phyloP scores from a whole-genome alignment of 2,113 vertebrate genomes.

The Gambusia affinis region DNA sequence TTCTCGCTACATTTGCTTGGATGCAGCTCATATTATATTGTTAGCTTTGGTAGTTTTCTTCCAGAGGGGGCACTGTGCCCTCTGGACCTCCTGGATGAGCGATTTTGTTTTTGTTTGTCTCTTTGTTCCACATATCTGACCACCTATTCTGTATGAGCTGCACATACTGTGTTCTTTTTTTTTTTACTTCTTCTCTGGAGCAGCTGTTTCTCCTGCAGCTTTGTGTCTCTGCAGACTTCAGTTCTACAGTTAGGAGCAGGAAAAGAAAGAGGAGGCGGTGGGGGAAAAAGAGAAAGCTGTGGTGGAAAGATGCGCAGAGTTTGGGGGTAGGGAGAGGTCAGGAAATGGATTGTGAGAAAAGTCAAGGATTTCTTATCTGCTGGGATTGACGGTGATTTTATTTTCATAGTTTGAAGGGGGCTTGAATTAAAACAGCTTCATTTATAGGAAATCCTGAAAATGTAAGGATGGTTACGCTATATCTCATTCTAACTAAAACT shows the following conservation, averaged over 20 bases:
- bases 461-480: background rate
- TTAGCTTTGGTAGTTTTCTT: slow-evolving; percentile 42
- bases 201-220: slow-evolving; percentile 76
- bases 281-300: slow-evolving; percentile 21
- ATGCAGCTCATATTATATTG: slow-evolving; percentile 55
- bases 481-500: too few relatives aligned
- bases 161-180: slow-evolving; percentile 29
- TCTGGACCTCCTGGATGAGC: slow-evolving; percentile 28
- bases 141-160: slow-evolving; percentile 36
- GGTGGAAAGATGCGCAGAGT: slow-evolving; percentile 30
- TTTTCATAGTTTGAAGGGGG: background rate
- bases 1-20: slow-evolving; percentile 63
- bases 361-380: slow-evolving; percentile 66
- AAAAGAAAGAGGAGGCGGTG: slow-evolving; percentile 16
- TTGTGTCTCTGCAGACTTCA: slow-evolving; percentile 58
- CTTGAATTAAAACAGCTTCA: slow-evolving; percentile 21
- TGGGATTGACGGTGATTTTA: slow-evolving; percentile 19
- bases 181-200: slow-evolving; percentile 45
- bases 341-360: slow-evolving; percentile 64
- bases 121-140: slow-evolving; percentile 29
- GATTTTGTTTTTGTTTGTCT: slow-evolving; percentile 4
- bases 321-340: slow-evolving; percentile 62
- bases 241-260: slow-evolving; percentile 23
- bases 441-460: slow-evolving; percentile 7
- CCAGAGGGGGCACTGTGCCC: slow-evolving; percentile 27